These are phyloP conservation scores for Epistrophe eligans DNA, from an alignment of 2,888 invertebrate genomes.

Conservation along the genomic window DNA sequence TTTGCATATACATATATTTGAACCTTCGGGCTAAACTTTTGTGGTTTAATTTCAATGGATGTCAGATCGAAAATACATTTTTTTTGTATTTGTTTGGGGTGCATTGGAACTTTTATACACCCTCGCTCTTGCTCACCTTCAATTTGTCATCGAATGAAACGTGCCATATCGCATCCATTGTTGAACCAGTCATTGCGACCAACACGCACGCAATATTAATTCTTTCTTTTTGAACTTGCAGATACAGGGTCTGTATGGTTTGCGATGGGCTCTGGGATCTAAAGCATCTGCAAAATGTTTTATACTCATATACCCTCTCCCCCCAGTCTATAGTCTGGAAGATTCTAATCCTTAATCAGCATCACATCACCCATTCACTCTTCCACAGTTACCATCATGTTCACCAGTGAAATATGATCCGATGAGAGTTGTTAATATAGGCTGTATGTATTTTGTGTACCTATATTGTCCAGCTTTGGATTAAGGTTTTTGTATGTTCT, in stretches of 20 bases:
- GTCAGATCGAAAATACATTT: slow-evolving; percentile 28
- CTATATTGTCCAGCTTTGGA: slow-evolving; percentile 40
- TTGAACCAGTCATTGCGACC: slow-evolving; percentile 66
- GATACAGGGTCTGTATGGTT: background rate
- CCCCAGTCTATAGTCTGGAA: background rate
- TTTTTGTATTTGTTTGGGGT: slow-evolving; percentile 53
- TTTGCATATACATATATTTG: slow-evolving; percentile 22
- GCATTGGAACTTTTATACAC: slow-evolving; percentile 28
- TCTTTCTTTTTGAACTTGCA: background rate
- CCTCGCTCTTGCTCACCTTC: slow-evolving; percentile 40
- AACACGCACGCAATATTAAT: slow-evolving; percentile 62
- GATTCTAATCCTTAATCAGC: slow-evolving; percentile 73
- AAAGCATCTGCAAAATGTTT: slow-evolving; percentile 66
- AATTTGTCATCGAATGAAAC: slow-evolving; percentile 73
- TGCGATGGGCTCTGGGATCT: slow-evolving; percentile 34
- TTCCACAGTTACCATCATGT: slow-evolving; percentile 34
- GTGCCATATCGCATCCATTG: slow-evolving; percentile 74
- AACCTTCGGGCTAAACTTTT: slow-evolving; percentile 59
- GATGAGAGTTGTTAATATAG: slow-evolving; percentile 62
- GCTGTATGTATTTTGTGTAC: background rate
- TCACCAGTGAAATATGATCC: slow-evolving; percentile 72
- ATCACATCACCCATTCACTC: slow-evolving; percentile 66
- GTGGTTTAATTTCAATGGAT: slow-evolving; percentile 63
- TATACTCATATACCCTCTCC: background rate
- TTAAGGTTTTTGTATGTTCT: slow-evolving; percentile 14